Conservation (phyloP, 2,888 invertebrate genomes). For the Automeris io region DNA sequence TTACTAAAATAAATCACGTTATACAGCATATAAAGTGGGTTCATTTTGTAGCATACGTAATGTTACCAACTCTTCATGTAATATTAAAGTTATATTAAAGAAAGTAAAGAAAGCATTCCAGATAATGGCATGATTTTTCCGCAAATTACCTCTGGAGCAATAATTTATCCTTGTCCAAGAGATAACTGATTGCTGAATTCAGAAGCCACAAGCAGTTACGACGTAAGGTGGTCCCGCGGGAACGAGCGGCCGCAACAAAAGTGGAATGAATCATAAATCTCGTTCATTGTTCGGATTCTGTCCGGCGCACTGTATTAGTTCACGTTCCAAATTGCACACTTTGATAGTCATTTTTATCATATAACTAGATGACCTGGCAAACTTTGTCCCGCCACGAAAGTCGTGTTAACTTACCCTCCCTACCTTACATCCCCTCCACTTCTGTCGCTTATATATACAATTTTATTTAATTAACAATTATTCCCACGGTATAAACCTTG, state of each 20-base stretch:
- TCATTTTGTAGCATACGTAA: no score
- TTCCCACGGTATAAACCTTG: no score
- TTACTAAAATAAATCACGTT: no score
- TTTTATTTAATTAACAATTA: no score
- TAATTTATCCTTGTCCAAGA: neutral
- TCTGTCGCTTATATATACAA: no score
- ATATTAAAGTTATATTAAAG: no score
- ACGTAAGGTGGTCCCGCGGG: slow-evolving; percentile 12
- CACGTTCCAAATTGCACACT: slow-evolving; percentile 8
- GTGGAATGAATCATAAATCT: slow-evolving; percentile 28
- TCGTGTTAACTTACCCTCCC: no score
- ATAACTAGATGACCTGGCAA: no score
- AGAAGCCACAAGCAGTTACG: slow-evolving; percentile 8
- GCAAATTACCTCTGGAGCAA: neutral
- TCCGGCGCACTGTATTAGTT: slow-evolving; percentile 11
- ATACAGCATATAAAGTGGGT: no score
- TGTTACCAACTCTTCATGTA: no score
- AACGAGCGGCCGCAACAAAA: slow-evolving; percentile 22
- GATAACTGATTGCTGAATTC: slow-evolving; percentile 1
- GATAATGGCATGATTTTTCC: neutral
- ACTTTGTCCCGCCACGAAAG: no score
- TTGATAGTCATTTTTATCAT: slow-evolving; percentile 11
- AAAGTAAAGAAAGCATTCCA: neutral
- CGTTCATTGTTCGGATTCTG: slow-evolving; percentile 22
- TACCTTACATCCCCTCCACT: no score